Conservation (phyloP, 2,888 invertebrate genomes). For the Amphimallon solstitiale region DNA sequence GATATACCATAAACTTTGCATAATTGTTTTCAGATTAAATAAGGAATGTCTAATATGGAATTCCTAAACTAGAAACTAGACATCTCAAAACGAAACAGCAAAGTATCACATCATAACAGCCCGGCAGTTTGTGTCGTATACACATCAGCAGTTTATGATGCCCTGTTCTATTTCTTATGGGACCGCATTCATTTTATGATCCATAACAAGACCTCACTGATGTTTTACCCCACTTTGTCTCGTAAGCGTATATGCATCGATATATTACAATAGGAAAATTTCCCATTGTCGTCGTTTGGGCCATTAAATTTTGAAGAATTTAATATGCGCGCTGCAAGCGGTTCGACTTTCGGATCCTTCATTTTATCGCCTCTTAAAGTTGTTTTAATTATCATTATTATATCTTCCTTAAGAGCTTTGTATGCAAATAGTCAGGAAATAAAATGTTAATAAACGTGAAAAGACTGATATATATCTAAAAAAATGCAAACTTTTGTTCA, state of each 20-base stretch:
- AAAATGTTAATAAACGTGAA: background rate
- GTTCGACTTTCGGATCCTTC: constrained; percentile 9
- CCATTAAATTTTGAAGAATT: constrained; percentile 57
- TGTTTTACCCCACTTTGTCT: constrained; percentile 35
- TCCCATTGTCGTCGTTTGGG: constrained; percentile 55
- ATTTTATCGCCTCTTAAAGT: constrained; percentile 36
- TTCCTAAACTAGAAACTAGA: background rate
- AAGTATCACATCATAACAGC: constrained; percentile 52
- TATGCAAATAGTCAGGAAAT: background rate
- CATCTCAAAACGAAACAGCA: constrained; percentile 1
- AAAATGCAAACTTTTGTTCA: too few relatives aligned
- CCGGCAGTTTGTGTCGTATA: constrained; percentile 22
- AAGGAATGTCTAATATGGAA: too few relatives aligned
- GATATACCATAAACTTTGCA: too few relatives aligned
- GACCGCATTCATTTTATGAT: constrained; percentile 54
- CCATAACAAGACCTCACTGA: constrained; percentile 41
- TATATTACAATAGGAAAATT: constrained; percentile 50
- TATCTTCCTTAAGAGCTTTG: constrained; percentile 3
- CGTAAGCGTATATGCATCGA: constrained; percentile 43
- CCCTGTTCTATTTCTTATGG: constrained; percentile 60
- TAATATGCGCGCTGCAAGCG: constrained; percentile 47
- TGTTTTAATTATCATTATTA: constrained; percentile 33
- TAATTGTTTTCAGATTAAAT: too few relatives aligned
- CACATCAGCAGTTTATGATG: constrained; percentile 60
- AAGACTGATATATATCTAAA: too few relatives aligned